Evolutionary conservation across 2,113 vertebrate genomes (phyloP).

Genomic region (Cottus gobio): DNA sequence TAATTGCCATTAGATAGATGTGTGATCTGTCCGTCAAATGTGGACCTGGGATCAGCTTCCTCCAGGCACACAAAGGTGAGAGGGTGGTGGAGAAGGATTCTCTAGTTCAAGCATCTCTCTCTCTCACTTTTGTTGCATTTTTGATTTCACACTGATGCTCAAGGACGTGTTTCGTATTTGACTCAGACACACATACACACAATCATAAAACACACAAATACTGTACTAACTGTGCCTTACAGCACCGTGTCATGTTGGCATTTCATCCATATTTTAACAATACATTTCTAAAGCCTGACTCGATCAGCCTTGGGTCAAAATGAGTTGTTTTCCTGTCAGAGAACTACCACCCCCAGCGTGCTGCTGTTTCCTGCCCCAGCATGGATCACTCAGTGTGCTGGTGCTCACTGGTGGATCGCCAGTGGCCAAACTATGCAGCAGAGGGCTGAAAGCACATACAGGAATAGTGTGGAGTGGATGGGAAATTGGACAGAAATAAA

Average conservation of each 20-base stretch:
- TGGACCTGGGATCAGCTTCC: conserved; percentile 34
- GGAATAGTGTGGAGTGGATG: not conserved
- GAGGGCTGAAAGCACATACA: conserved; percentile 21
- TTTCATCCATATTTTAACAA: conserved; percentile 61
- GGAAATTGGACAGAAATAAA: conserved; percentile 1
- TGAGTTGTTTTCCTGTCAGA: conserved; percentile 52
- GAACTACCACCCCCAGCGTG: conserved; percentile 60
- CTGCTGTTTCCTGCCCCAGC: conserved; percentile 39
- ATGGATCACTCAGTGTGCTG: conserved; percentile 41
- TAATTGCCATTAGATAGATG: conserved; percentile 76
- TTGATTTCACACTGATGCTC: conserved; percentile 54
- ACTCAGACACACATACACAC: conserved; percentile 34
- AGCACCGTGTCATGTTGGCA: conserved; percentile 54
- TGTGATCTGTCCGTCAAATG: conserved; percentile 73
- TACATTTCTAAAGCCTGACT: conserved; percentile 32
- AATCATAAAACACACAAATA: conserved; percentile 29
- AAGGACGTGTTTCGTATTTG: conserved; percentile 60
- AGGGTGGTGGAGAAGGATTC: conserved; percentile 16
- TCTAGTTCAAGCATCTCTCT: conserved; percentile 39
- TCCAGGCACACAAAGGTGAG: conserved; percentile 46
- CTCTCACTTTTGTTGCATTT: conserved; percentile 50
- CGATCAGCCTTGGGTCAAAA: conserved; percentile 58
- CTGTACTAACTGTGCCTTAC: conserved; percentile 57
- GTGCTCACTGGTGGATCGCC: conserved; percentile 21
- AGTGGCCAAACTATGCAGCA: conserved; percentile 50